Evolutionary conservation across 2,113 vertebrate genomes (phyloP).

Genomic region (Isurus oxyrinchus): DNA sequence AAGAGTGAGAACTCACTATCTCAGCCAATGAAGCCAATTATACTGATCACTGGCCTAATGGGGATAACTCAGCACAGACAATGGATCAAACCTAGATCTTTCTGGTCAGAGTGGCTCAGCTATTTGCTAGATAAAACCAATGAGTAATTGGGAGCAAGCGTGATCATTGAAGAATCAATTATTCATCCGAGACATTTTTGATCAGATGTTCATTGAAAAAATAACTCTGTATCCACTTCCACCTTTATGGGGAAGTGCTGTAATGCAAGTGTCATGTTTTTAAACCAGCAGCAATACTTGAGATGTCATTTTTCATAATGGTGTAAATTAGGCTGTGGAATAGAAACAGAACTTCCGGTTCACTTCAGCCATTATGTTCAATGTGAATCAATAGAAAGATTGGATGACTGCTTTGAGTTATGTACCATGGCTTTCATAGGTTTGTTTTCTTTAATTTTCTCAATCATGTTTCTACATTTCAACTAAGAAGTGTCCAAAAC

Average conservation of each 20-base stretch:
- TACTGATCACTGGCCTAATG: background rate
- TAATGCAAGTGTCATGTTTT: background rate
- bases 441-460: background rate
- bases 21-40: background rate
- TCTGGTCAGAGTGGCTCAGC: background rate
- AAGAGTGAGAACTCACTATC: background rate
- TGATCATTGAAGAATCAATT: background rate
- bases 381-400: background rate
- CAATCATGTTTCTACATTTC: background rate
- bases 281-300: background rate
- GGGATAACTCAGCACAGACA: background rate
- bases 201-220: slow-evolving; percentile 4
- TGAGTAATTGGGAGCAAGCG: background rate
- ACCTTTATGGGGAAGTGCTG: background rate
- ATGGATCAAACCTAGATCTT: background rate
- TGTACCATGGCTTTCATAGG: background rate
- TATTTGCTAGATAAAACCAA: background rate
- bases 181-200: background rate
- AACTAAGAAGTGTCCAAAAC: background rate
- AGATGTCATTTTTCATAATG: background rate
- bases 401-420: background rate
- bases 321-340: background rate
- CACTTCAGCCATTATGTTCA: background rate
- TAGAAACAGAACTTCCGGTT: background rate
- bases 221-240: background rate